A percentile compares a stretch with the other conserved stretches of the same genome.
Evolutionary conservation across 2,113 vertebrate species (phyloP).

Genomic region (Pycnonotus jocosus): DNA sequence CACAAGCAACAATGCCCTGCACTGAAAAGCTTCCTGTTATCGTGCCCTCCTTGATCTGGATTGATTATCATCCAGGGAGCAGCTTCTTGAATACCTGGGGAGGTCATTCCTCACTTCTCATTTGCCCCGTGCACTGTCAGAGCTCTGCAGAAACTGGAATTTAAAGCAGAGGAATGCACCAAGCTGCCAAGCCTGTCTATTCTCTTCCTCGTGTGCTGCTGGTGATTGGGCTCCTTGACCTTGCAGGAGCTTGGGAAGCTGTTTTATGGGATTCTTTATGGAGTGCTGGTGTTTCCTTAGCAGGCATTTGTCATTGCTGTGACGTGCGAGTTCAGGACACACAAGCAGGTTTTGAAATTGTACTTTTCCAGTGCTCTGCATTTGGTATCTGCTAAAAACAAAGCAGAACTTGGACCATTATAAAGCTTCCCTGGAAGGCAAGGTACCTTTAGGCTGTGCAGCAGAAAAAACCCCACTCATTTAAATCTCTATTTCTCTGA

Average conservation of each 20-base stretch:
- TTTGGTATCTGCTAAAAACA: not conserved
- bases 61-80: not conserved
- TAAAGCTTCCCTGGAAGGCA: not conserved
- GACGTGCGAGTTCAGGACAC: not conserved
- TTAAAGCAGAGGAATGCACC: not conserved
- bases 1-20: not conserved
- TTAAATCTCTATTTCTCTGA: not conserved
- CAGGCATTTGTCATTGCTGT: not conserved
- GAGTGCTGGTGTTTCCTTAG: not conserved
- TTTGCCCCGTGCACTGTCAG: not conserved
- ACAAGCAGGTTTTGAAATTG: not conserved
- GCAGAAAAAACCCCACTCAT: not conserved
- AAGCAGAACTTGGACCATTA: not conserved
- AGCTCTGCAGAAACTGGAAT: not conserved
- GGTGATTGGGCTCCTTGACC: not conserved
- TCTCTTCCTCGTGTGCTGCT: not conserved
- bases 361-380: not conserved
- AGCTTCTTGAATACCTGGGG: not conserved
- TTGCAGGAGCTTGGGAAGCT: not conserved
- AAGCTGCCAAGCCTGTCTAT: not conserved
- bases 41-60: not conserved
- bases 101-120: not conserved
- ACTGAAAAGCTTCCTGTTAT: not conserved
- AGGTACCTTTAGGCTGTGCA: not conserved
- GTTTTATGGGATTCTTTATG: not conserved